These are phyloP conservation scores for Lamellibrachia luymesi DNA, from an alignment of 1,140 invertebrate species.

Conservation along the genomic window DNA sequence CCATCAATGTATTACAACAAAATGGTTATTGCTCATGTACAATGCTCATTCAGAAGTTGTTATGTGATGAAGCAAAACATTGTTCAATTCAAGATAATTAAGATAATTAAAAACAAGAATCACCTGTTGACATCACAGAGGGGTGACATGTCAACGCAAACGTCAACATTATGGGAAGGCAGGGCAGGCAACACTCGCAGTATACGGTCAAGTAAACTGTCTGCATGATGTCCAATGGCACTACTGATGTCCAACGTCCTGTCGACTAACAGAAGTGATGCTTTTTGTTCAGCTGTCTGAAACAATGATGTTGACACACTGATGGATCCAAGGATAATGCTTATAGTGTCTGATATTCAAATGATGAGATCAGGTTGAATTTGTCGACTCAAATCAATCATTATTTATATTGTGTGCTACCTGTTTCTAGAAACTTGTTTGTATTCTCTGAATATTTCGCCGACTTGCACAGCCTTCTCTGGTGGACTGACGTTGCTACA, in stretches of 20 bases:
- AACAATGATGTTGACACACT: conserved; percentile 24
- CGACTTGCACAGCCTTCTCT: no score
- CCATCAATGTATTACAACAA: background rate
- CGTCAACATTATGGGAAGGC: conserved; percentile 66
- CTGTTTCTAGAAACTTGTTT: no score
- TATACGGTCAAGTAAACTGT: conserved; percentile 67
- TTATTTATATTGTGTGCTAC: no score
- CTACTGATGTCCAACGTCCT: conserved; percentile 67
- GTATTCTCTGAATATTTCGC: no score
- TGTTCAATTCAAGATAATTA: background rate
- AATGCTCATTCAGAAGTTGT: background rate
- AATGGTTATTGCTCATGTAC: background rate
- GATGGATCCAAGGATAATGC: background rate
- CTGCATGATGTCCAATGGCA: conserved; percentile 63
- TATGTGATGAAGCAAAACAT: background rate
- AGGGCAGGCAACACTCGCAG: conserved; percentile 65
- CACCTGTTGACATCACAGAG: conserved; percentile 64
- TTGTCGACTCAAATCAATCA: no score
- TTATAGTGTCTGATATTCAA: background rate
- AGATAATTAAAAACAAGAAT: conserved; percentile 10
- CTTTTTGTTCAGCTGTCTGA: conserved; percentile 60
- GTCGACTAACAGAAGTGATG: conserved; percentile 68
- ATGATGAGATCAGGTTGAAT: background rate
- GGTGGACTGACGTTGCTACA: no score
- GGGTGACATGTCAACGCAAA: conserved; percentile 66